A percentile compares a stretch with the other conserved stretches of the same genome.
These are phyloP conservation scores for Psettodes erumei DNA, from an alignment of 2,113 vertebrate species.

Conservation along the genomic window DNA sequence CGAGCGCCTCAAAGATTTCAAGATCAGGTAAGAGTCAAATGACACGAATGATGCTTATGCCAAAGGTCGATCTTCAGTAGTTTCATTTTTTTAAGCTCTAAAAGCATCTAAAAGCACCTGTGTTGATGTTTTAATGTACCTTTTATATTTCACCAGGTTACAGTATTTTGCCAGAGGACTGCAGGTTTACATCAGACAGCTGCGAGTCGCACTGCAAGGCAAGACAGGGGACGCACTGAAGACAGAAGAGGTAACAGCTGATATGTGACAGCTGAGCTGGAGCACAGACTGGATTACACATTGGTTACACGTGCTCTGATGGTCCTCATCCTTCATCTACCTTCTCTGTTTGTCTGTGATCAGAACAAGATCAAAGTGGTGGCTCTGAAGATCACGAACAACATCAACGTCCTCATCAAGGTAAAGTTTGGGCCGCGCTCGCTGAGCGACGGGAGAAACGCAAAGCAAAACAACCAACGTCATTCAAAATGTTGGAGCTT, in stretches of 20 bases:
- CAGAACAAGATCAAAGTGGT: conserved; percentile 99
- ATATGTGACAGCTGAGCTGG: neutral
- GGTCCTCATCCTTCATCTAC: too few relatives aligned
- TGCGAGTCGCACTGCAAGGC: conserved; percentile 95
- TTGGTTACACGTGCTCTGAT: neutral
- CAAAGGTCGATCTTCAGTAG: too few relatives aligned
- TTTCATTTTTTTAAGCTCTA: too few relatives aligned
- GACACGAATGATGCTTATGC: neutral
- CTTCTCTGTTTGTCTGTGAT: conserved; percentile 34
- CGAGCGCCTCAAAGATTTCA: conserved; percentile 97
- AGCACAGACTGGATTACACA: neutral
- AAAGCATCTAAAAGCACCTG: neutral
- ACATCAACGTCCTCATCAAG: conserved; percentile 99
- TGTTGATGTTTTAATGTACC: neutral
- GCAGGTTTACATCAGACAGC: conserved; percentile 97
- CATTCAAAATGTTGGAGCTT: too few relatives aligned
- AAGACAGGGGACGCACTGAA: conserved; percentile 98
- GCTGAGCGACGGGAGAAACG: neutral
- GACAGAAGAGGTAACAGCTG: conserved; percentile 92
- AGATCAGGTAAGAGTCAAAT: conserved; percentile 90
- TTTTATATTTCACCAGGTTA: conserved; percentile 81
- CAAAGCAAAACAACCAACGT: too few relatives aligned
- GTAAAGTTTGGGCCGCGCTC: conserved; percentile 63
- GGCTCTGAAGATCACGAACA: conserved; percentile 99
- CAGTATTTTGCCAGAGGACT: conserved; percentile 98